Base-by-base conservation (phyloP, 2,888 invertebrate species). In the Trichopoda pennipes region DNA sequence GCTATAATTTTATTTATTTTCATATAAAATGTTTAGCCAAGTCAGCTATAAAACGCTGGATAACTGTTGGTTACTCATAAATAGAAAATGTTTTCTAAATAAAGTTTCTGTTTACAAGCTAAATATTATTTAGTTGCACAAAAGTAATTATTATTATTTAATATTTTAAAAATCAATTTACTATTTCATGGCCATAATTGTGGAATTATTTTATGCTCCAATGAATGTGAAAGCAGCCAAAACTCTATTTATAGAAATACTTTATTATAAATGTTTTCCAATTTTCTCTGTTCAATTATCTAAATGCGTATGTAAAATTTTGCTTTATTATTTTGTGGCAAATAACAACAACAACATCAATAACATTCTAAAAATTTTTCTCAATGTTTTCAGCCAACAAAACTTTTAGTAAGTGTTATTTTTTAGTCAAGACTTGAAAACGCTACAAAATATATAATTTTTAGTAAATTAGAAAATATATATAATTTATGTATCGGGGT, bases 181-280 rank as follows among this genome's bases (percentile, higher is more conserved):
- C 16, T 32, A 44, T 44, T 56, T 38, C 32, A 56, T 44, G 14
- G 28, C 17, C 3, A 28, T 21, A 72, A 23, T 61, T 53, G 7
- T 17, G 21, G 55, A 73, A 55, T 47, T 55, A 63, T 63, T 73
- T 73, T 74, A 35, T 64, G 56, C 56, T 35, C 35, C 47, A 56
- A 17, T 17, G 56, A 38, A 56, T 23, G 21, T 23, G n/a, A 17
- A 68, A 68, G 1, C 28, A 63, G 32, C 23, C 47, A 49, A 21
- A 16, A 2, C 14, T 19, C 8, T 14, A 7, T 8, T 42, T 10
- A 17, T 12, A 23, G 35, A 56, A 14, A 23, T n/a, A n/a, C 16
- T 35, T n/a, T 14, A 10, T 49, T 38, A 28, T 53, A 35, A 42
- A 47, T 55, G 63, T 63, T 61, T 56, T 4, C 9, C 42, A 55